Base-by-base conservation (phyloP, 2,888 invertebrate species). In the Aphidius colemani region DNA sequence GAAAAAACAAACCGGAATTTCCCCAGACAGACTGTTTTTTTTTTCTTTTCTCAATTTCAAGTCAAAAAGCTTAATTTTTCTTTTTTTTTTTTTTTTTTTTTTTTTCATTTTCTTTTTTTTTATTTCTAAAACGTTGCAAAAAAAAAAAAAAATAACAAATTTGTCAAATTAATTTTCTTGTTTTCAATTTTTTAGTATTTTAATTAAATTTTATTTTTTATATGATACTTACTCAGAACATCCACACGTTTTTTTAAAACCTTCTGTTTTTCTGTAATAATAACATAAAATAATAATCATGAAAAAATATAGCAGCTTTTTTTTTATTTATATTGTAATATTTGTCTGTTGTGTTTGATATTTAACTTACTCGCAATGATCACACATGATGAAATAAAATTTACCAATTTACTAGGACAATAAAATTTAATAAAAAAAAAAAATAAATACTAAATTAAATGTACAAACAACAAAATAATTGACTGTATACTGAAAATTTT, bases 201-300 rank as follows among this genome's bases (percentile, higher is more conserved):
- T 44, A 8, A 2, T 11, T 41, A 55, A 8, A 48, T 46, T 30
- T 45, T 45, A 46, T n/a, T 41, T 7, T 62, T 45, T 7, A 41
- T 59, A 69, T 76, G n/a, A n/a, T n/a, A n/a, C n/a, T 75, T 64
- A 77, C 75, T 70, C 66, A 7, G 75, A 73, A 66, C 78, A 78
- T 68, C 71, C 72, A 61, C 78, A 78, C 8, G 78, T 78, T 46
- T 77, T 74, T 65, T 78, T 76, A n/a, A 78, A 18, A 74, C 75
- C 43, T 78, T 78, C 61, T 77, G 78, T 72, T 70, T 76, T 77
- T 61, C 78, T 78, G 62, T 57, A 40, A 57, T 11, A 46, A 40
- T 69, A 59, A 50, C 40, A 49, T 18, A 48, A 60, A 11, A 41
- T 43, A 58, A 63, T 41, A 41, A 51, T 6, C 10, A 30, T 41